Conservation (phyloP, 2,888 invertebrate genomes). For the Machimus rusticus region DNA sequence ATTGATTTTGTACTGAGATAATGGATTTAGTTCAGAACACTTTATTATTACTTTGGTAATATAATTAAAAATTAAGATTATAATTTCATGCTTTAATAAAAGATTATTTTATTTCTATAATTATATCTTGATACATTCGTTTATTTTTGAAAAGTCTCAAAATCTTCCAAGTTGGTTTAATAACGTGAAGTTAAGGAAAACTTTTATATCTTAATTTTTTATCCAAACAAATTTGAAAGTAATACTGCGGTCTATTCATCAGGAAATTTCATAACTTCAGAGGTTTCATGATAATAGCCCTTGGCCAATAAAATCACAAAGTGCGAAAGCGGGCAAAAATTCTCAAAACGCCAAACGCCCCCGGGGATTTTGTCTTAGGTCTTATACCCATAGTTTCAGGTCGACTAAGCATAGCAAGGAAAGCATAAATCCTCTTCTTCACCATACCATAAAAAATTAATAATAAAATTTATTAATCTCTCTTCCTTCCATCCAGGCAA, state of each 20-base stretch:
- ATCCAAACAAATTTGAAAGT: neutral
- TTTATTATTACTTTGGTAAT: too few species aligned
- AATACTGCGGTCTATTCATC: neutral
- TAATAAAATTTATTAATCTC: neutral
- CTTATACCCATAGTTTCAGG: neutral
- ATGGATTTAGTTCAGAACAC: too few species aligned
- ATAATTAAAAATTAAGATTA: too few species aligned
- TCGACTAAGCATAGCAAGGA: neutral
- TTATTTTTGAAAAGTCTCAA: neutral
- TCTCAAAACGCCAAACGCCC: neutral
- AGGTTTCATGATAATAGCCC: neutral
- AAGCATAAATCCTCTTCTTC: neutral
- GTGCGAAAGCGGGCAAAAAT: neutral
- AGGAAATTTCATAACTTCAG: neutral
- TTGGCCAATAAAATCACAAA: neutral
- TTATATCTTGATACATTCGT: too few species aligned
- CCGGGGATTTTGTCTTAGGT: neutral
- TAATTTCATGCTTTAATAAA: too few species aligned
- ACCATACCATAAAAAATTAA: neutral
- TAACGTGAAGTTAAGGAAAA: neutral
- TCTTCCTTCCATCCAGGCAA: neutral
- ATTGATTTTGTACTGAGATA: too few species aligned
- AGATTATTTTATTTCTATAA: too few species aligned
- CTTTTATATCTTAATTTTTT: neutral
- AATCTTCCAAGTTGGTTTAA: neutral